Percentiles rank a stretch among this genome's conserved stretches.
Conservation (phyloP, 2,888 invertebrate species). For the Chironomus tentans region DNA sequence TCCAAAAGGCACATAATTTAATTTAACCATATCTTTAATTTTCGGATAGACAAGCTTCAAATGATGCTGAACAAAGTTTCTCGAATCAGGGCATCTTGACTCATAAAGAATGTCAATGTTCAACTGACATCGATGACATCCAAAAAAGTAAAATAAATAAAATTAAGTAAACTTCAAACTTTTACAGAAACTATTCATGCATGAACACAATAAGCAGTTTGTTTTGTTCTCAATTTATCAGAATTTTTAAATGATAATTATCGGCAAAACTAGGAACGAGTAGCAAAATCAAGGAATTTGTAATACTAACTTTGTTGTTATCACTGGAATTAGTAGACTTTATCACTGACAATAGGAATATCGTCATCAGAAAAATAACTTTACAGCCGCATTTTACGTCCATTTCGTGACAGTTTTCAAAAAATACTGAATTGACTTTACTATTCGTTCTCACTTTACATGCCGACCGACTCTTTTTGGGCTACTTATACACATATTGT, state of each 20-base stretch:
- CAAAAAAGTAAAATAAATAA: background rate
- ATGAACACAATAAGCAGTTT: background rate
- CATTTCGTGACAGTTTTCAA: background rate
- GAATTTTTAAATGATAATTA: background rate
- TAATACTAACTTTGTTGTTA: background rate
- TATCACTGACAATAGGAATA: too few relatives aligned
- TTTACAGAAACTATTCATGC: background rate
- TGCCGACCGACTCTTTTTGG: background rate
- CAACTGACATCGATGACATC: background rate
- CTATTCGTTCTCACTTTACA: background rate
- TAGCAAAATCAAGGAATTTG: too few relatives aligned
- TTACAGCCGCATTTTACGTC: background rate
- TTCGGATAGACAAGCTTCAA: background rate
- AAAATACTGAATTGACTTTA: background rate
- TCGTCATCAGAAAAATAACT: too few relatives aligned
- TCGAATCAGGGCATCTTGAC: slow-evolving; percentile 13
- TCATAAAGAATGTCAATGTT: slow-evolving; percentile 8
- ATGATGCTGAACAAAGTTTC: background rate
- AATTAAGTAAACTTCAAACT: background rate
- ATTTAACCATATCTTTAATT: slow-evolving; percentile 3
- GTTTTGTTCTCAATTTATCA: background rate
- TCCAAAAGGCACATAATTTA: slow-evolving; percentile 13
- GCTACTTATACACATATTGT: background rate
- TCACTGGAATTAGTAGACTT: background rate
- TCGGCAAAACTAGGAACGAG: background rate